phyloP scores from a whole-genome alignment of 2,113 vertebrate species.

The Nematolebias whitei region DNA sequence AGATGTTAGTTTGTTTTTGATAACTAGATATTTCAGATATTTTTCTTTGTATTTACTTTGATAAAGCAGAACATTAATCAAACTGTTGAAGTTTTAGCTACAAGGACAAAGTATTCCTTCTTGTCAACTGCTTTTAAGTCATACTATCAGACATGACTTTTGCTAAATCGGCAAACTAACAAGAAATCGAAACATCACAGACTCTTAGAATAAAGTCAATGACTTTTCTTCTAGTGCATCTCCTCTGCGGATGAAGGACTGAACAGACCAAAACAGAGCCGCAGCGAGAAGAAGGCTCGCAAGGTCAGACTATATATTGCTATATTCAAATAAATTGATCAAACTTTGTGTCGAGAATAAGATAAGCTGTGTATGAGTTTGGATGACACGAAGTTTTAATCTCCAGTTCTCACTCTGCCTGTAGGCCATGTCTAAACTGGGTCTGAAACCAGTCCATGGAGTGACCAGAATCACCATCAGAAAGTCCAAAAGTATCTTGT shows the following conservation, averaged over 20 bases:
- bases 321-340: not conserved
- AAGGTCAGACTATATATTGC: slow-evolving; percentile 80
- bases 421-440: slow-evolving; percentile 97
- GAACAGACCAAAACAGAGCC: slow-evolving; percentile 93
- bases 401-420: not conserved
- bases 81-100: too few species aligned
- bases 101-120: not conserved
- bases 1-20: too few species aligned
- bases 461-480: slow-evolving; percentile 97
- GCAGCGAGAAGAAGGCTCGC: slow-evolving; percentile 96
- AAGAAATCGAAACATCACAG: not conserved
- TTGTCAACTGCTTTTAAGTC: too few species aligned
- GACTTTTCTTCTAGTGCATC: slow-evolving; percentile 69
- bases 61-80: too few species aligned
- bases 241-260: slow-evolving; percentile 85
- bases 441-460: slow-evolving; percentile 91
- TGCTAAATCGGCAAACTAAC: not conserved
- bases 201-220: slow-evolving; percentile 2
- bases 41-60: too few species aligned
- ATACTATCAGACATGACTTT: not conserved
- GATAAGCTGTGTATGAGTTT: too few species aligned
- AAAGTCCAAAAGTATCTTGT: slow-evolving; percentile 98
- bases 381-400: too few species aligned
- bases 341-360: not conserved
- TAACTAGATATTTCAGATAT: too few species aligned